These are phyloP conservation scores for Hyles vespertilio DNA, from an alignment of 1,140 invertebrate species.

Conservation along the genomic window DNA sequence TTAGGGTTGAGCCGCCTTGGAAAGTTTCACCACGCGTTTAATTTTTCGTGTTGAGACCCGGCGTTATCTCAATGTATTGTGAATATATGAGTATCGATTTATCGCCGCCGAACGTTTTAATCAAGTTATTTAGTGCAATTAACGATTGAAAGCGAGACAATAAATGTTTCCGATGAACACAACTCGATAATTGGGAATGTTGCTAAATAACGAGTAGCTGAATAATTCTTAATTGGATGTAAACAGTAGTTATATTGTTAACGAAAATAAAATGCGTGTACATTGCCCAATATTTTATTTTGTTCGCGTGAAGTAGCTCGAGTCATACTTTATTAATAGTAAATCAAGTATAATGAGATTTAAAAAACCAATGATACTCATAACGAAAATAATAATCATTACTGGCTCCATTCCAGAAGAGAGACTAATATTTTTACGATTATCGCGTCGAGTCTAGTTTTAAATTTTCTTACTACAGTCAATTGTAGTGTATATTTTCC, in stretches of 20 bases:
- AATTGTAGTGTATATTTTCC: no score
- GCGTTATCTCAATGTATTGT: slow-evolving; percentile 24
- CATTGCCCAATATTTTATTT: no score
- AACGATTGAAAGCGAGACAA: slow-evolving; percentile 33
- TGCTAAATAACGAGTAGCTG: slow-evolving; percentile 31
- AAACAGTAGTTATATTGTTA: slow-evolving; percentile 5
- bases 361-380: no score
- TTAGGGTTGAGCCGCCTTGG: slow-evolving; percentile 21
- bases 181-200: slow-evolving; percentile 35
- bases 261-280: no score
- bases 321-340: no score
- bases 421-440: no score
- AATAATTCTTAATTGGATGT: slow-evolving; percentile 32
- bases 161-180: slow-evolving; percentile 50
- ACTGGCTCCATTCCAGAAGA: no score
- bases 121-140: slow-evolving; percentile 32
- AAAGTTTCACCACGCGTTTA: slow-evolving; percentile 13
- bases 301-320: no score
- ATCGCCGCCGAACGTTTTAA: slow-evolving; percentile 22
- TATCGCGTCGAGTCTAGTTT: no score
- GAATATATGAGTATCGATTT: slow-evolving; percentile 26
- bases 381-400: no score
- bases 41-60: slow-evolving; percentile 7
- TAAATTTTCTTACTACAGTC: no score
- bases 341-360: no score